Conservation (phyloP, 2,888 invertebrate species). For the Coremacera marginata region DNA sequence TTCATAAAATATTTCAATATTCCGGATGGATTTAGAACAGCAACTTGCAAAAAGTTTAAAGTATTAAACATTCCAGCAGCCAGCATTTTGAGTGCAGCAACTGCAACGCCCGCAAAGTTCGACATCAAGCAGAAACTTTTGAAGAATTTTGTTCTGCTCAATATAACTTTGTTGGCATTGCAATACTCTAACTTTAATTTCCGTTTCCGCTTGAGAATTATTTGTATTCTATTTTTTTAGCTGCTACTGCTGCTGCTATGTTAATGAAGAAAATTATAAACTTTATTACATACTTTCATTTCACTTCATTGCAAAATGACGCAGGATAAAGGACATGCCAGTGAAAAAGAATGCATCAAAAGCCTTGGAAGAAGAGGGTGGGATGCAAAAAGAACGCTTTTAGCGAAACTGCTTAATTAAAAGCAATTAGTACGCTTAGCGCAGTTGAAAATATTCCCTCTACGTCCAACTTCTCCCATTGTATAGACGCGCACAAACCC, state of each 20-base stretch:
- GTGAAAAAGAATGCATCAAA: constrained; percentile 14
- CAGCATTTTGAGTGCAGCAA: not conserved
- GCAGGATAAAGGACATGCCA: constrained; percentile 25
- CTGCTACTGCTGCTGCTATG: constrained; percentile 16
- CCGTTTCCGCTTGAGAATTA: constrained; percentile 7
- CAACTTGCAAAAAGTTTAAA: constrained; percentile 10
- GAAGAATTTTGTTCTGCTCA: not conserved
- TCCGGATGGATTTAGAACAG: not conserved
- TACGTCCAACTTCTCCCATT: not conserved
- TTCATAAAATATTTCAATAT: not conserved
- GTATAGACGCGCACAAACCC: not conserved
- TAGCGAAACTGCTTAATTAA: constrained; percentile 45
- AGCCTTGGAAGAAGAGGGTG: not conserved
- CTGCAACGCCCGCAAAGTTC: constrained; percentile 16
- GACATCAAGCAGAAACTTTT: constrained; percentile 17
- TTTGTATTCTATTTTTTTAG: not conserved
- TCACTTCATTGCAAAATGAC: constrained; percentile 34
- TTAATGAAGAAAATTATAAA: constrained; percentile 35
- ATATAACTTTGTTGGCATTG: constrained; percentile 24
- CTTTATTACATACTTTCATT: constrained; percentile 30
- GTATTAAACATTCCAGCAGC: constrained; percentile 24
- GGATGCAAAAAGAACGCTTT: not conserved
- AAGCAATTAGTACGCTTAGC: constrained; percentile 51
- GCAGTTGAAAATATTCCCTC: constrained; percentile 28
- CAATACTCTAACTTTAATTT: constrained; percentile 12